Evolutionary conservation across 2,797 vertebrate genomes (phyloP).

Genomic region (Mus minutoides): DNA sequence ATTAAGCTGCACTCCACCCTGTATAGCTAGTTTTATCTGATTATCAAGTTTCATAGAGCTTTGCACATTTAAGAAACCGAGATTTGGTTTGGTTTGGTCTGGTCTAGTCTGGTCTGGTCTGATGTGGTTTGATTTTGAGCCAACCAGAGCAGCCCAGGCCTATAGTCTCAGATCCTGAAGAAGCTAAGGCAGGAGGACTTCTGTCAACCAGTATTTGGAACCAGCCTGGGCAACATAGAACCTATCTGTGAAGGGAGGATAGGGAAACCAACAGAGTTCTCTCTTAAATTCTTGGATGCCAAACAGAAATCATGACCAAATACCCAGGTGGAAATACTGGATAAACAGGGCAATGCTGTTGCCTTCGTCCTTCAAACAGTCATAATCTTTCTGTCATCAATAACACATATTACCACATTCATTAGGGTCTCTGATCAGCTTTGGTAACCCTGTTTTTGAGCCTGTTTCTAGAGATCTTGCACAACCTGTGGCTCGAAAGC

Average conservation of each 20-base stretch:
- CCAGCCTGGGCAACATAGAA: background rate
- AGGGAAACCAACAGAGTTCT: background rate
- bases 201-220: background rate
- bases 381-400: background rate
- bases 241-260: background rate
- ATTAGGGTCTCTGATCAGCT: background rate
- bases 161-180: background rate
- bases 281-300: slow-evolving; percentile 31
- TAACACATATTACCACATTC: slow-evolving; percentile 7
- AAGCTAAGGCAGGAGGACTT: background rate
- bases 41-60: slow-evolving; percentile 26
- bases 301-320: background rate
- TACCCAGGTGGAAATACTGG: slow-evolving; percentile 28
- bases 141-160: background rate
- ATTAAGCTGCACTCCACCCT: background rate
- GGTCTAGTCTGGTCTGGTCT: background rate
- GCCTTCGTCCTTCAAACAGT: background rate
- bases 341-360: slow-evolving; percentile 15
- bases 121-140: background rate
- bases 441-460: background rate
- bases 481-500: background rate
- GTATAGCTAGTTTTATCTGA: slow-evolving; percentile 3
- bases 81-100: background rate
- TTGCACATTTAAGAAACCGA: slow-evolving; percentile 54
- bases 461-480: background rate